Base-by-base conservation (phyloP, 2,888 invertebrate species). In the Conistra vaccinii region DNA sequence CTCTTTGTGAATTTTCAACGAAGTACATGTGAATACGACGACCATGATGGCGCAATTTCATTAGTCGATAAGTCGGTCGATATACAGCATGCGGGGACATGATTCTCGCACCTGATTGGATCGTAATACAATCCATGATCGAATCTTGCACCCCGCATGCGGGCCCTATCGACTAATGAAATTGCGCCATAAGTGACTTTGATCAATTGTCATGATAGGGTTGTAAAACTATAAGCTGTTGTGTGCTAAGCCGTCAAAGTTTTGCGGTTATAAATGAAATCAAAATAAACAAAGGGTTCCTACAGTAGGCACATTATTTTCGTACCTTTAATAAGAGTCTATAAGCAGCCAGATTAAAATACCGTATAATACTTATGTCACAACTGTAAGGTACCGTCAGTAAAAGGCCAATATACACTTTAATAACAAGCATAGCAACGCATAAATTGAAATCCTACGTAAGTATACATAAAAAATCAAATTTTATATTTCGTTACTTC, bases 401-500 rank as follows among this genome's bases (percentile, higher is more conserved):
- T 42, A 60, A 70, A 74, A 73, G 23, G 32, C 63, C 12, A 42
- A 35, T 23, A 55, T 62, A 60, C n/a, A 76, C 51, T 62, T 76
- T 76, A 51, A 75, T 80, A 72, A 83, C 70, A 57, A 72, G 26
- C 66, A 29, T 26, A 55, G 60, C 63, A 53, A 53, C 57, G 42
- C 32, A 66, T 65, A 83, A 80, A 87, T 77, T 83, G 75, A 65
- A 74, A 71, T 48, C 72, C 73, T 68, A 57, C 69, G 72, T 72
- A 74, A 70, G 69, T 77, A 69, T 69, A 67, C 66, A 73, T 74
- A 61, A 77, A 77, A 79, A 82, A 87, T 73, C 70, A 80, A 76
- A 84, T 86, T 78, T 83, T 82, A 81, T 82, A 80, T 82, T 87
- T 81, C 76, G 80, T 83, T 79, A 81, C 81, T 84, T 85, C 71